Percentiles rank a stretch among this genome's conserved stretches.
Evolutionary conservation across 1,140 invertebrate species (phyloP).

Genomic region (Scaptomyza graminum): DNA sequence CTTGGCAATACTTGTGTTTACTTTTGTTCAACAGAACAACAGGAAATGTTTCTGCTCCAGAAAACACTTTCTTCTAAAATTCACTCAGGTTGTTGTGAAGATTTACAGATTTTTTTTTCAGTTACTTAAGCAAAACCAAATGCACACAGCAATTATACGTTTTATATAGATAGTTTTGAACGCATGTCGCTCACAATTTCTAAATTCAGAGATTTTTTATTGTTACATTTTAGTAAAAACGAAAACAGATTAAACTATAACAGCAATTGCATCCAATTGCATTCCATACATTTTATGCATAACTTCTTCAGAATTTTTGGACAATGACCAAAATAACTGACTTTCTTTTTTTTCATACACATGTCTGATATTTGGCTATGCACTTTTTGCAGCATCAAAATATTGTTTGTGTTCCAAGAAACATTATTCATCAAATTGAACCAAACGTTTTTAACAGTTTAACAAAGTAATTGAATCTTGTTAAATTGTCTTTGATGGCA

Average conservation of each 20-base stretch:
- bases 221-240: too few relatives aligned
- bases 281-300: neutral
- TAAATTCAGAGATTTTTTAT: too few relatives aligned
- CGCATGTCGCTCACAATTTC: too few relatives aligned
- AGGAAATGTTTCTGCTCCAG: conserved; percentile 5
- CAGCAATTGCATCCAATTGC: too few relatives aligned
- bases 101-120: too few relatives aligned
- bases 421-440: neutral
- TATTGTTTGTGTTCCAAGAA: neutral
- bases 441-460: too few relatives aligned
- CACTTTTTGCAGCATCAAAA: neutral
- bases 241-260: too few relatives aligned
- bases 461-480: too few relatives aligned
- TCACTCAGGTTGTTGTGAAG: neutral
- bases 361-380: neutral
- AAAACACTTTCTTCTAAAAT: neutral
- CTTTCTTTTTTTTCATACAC: neutral
- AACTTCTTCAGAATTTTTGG: neutral
- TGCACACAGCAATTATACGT: too few relatives aligned
- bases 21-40: conserved; percentile 60
- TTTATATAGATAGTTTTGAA: too few relatives aligned
- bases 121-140: neutral
- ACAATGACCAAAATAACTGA: neutral
- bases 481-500: neutral
- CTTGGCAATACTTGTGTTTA: conserved; percentile 80